Evolutionary conservation across 2,113 vertebrate genomes (phyloP), one percentile per base, ranked within the genome.

Genomic region (Peromyscus californicus): DNA sequence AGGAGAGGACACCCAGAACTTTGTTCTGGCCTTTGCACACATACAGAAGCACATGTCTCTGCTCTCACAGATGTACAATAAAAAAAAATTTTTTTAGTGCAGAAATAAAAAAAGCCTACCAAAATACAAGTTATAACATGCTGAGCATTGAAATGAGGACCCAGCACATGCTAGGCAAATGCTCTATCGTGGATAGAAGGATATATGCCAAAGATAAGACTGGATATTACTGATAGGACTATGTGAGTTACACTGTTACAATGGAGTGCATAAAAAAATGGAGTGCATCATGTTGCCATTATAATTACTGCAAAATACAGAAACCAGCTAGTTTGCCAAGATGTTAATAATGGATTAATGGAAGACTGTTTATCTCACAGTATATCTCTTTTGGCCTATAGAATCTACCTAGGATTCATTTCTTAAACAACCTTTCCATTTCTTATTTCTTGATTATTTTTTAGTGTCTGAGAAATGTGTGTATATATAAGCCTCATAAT

Each of bases 221-320:
- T n/a, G 39, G 33, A 33, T 88, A 48, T 95, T 82, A 2, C 75
- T 48, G 9, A 78, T 48, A 78, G 45, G 84, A 26, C 21, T 70
- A 0, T 91, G 70, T 88, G 59, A 94, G 48, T 48, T 70, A 29
- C 42, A 72, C 48, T 51, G 70, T 84, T 82, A 78, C 84, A 95
- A 29, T 57, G 45, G 21, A 39, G 24, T 65, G 9, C 76, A 90
- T 4, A 63, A 24, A 96, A 48, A 51, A 51, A 51, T 51, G 51
- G 51, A 51, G 51, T 51, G 51, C 51, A 12, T 48, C 7, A 24
- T 63, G 31, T 95, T 83, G 48, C 63, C 42, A 63, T 26, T 75
- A 39, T 4, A 84, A 39, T 92, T 95, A 78, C 67, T 96, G 5
- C 26, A 45, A 95, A 93, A 39, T 84, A 19, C 24, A 89, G 70